Percentiles rank a stretch among this genome's conserved stretches.
Evolutionary conservation across 1,140 invertebrate species (phyloP).

Genomic region (Lasioglossum baleicum): DNA sequence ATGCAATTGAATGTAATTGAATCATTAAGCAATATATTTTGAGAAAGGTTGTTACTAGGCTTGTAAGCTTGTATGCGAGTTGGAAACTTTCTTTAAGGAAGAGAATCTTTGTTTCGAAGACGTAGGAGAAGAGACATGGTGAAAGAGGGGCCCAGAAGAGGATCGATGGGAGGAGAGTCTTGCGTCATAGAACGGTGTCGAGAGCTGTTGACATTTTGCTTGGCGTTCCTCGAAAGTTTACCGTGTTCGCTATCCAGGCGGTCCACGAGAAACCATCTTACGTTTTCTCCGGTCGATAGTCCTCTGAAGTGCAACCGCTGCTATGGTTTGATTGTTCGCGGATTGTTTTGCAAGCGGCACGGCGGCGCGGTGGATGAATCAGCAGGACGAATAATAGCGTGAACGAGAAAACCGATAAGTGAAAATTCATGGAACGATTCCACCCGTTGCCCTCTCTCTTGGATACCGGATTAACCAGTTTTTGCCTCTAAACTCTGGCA

Average conservation of each 20-base stretch:
- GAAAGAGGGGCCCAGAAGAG: slow-evolving; percentile 18
- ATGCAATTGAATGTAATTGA: no score
- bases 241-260: slow-evolving; percentile 34
- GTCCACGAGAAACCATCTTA: slow-evolving; percentile 1
- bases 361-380: slow-evolving; percentile 14
- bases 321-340: slow-evolving; percentile 5
- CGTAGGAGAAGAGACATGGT: slow-evolving; percentile 11
- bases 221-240: slow-evolving; percentile 63
- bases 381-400: slow-evolving; percentile 12
- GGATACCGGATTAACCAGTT: slow-evolving; percentile 45
- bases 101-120: no score
- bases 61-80: no score
- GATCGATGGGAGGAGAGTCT: slow-evolving; percentile 39
- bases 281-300: neutral
- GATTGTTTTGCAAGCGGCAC: slow-evolving; percentile 29
- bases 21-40: no score
- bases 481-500: slow-evolving; percentile 10
- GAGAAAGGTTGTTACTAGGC: no score
- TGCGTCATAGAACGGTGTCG: slow-evolving; percentile 65
- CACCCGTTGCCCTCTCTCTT: neutral
- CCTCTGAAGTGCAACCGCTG: neutral
- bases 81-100: no score
- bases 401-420: slow-evolving; percentile 32
- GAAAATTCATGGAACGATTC: slow-evolving; percentile 22
- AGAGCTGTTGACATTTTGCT: slow-evolving; percentile 69